Base-by-base conservation (phyloP, 2,888 invertebrate species). In the Buathra laborator region DNA sequence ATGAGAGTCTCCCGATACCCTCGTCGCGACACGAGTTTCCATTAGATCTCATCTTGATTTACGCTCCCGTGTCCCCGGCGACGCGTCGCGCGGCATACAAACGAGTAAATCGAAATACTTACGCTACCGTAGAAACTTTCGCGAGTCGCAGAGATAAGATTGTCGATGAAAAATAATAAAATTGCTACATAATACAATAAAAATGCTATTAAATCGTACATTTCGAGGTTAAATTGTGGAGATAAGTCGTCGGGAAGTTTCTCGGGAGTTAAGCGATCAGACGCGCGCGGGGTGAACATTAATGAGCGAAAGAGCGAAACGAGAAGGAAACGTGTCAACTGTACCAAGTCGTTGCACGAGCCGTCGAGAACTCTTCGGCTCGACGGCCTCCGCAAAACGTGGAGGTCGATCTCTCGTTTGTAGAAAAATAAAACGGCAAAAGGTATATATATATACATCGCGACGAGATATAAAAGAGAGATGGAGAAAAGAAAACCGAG, bases 1-100 rank as follows among this genome's bases (percentile, higher is more conserved):
- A 32, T 29, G 19, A 16, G 56, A 12, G 10, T 10, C 3, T 3
- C 12, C 24, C 56, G 4, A 24, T 10, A 4, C 19, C 19, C 37
- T 37, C 62, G 14, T 7, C 1, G 6, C 32, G 53, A 72, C 43
- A 72, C 53, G 44, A 84, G 79, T 81, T 84, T 85, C 78, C 83
- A 85, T 86, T 84, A 79, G 75, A 84, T 79, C 53, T 64, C 37
- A 24, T 80, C 59, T 59, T 82, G 84, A 87, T 87, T 87, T 79
- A 85, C 79, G 85, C 74, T 59, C 62, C 48, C 48, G 68, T 64
- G 67, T 72, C 75, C 77, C 7, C 64, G 29, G 37, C 37, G 14
- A 37, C 37, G 24, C 6, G 37, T 37, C 6, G 37, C 32, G 16
- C 62, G 46, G 51, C 9, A 29, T 51, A 24, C 53, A 37, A 72